Percentiles rank a stretch among this genome's conserved stretches.
Conservation (phyloP, 2,888 invertebrate species). For the Limnephilus marmoratus region DNA sequence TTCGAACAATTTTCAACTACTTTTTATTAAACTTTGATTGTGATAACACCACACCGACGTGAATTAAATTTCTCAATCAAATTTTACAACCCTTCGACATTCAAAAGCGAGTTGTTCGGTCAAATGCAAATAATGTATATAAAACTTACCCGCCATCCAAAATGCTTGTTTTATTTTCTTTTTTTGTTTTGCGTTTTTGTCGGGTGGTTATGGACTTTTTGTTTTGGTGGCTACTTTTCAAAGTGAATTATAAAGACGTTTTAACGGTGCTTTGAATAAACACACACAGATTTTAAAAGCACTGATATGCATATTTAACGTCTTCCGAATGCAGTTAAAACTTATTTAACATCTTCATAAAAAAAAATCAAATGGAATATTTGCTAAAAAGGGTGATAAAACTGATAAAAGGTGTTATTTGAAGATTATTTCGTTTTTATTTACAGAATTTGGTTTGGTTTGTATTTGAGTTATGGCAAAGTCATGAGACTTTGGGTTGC, state of each 20-base stretch:
- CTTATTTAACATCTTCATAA: constrained; percentile 30
- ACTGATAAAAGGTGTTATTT: not conserved
- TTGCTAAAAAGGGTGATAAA: not conserved
- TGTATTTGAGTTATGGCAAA: too few relatives aligned
- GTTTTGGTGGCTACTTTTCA: not conserved
- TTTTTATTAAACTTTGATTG: not conserved
- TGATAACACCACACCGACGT: not conserved
- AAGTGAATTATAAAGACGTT: not conserved
- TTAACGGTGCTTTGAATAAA: constrained; percentile 13
- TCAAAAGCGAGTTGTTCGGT: not conserved
- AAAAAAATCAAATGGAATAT: not conserved
- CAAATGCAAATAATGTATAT: not conserved
- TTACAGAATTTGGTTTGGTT: not conserved
- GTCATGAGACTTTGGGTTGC: too few relatives aligned
- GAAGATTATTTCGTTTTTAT: not conserved
- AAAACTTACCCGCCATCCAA: not conserved
- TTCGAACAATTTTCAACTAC: not conserved
- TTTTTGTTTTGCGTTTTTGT: not conserved
- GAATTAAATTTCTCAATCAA: not conserved
- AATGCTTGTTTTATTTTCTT: not conserved
- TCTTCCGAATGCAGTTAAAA: constrained; percentile 37
- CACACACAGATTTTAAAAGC: constrained; percentile 22
- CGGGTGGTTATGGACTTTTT: not conserved
- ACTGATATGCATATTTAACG: constrained; percentile 31
- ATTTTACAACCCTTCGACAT: not conserved